Evolutionary conservation across 2,797 vertebrate species (phyloP).

Genomic region (Podarcis lilfordi): DNA sequence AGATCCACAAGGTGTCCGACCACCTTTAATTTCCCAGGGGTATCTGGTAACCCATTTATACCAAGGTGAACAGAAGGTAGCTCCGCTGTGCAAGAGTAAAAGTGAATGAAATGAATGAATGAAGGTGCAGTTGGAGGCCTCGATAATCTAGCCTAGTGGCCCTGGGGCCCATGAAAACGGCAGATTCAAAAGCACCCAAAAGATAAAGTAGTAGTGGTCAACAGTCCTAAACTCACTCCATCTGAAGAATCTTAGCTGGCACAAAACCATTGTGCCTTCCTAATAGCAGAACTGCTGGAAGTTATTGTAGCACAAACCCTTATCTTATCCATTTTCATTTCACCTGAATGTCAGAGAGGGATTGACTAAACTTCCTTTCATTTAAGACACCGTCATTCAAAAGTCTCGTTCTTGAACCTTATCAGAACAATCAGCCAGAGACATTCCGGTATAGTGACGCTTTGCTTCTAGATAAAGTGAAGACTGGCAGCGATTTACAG

Average conservation of each 20-base stretch:
- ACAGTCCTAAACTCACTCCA: not conserved
- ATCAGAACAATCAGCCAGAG: conserved; percentile 2
- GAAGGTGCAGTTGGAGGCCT: not conserved
- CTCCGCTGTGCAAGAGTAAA: not conserved
- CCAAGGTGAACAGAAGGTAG: not conserved
- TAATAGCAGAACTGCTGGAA: not conserved
- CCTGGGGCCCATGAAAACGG: not conserved
- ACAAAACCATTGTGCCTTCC: not conserved
- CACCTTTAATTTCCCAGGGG: not conserved
- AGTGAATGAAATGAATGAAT: too few species aligned
- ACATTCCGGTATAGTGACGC: not conserved
- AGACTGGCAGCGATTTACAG: not conserved
- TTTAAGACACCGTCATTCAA: not conserved
- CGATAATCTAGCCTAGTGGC: not conserved
- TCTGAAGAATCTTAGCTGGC: not conserved
- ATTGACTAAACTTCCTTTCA: not conserved
- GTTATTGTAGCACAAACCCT: not conserved
- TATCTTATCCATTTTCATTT: not conserved
- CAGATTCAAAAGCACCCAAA: not conserved
- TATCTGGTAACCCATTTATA: not conserved
- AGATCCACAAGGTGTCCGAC: not conserved
- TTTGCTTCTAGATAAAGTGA: not conserved
- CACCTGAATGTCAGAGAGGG: not conserved
- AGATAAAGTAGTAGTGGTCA: not conserved
- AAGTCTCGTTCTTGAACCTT: not conserved